These are phyloP conservation scores for Knipowitschia caucasica DNA, from an alignment of 2,797 vertebrate species.

Conservation along the genomic window DNA sequence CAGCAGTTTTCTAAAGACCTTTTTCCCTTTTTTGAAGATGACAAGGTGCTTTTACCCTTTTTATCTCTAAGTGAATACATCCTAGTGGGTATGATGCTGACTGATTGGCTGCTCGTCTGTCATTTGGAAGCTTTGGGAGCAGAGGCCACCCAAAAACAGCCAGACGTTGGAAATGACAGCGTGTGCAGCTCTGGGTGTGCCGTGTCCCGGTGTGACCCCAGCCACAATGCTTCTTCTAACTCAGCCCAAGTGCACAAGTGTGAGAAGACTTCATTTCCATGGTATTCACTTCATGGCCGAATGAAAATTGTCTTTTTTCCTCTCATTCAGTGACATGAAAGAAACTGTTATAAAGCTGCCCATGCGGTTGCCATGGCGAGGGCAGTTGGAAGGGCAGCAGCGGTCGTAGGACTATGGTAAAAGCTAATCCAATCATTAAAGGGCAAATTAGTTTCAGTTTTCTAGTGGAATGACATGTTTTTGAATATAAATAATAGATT, in stretches of 20 bases:
- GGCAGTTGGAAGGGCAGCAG: no score
- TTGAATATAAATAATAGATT: no score
- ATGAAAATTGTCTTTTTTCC: no score
- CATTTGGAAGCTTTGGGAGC: constrained; percentile 14
- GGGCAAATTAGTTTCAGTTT: no score
- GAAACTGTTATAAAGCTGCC: no score
- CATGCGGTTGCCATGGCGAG: no score
- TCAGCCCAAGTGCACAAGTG: constrained; percentile 28
- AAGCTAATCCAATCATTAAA: no score
- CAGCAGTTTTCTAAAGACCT: not conserved
- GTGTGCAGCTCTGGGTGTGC: constrained; percentile 54
- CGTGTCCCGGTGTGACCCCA: constrained; percentile 56
- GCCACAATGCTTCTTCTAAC: constrained; percentile 55
- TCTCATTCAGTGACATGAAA: no score
- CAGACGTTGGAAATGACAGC: constrained; percentile 24
- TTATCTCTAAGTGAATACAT: not conserved
- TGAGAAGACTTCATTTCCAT: no score
- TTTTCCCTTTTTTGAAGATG: not conserved
- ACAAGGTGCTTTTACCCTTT: not conserved
- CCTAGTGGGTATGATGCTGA: not conserved
- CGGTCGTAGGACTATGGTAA: no score
- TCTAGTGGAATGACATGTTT: no score
- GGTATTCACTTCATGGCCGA: no score
- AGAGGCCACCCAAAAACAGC: constrained; percentile 40
- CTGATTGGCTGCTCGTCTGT: not conserved